Base-by-base conservation (phyloP, 2,797 vertebrate species). In the Morus bassanus region DNA sequence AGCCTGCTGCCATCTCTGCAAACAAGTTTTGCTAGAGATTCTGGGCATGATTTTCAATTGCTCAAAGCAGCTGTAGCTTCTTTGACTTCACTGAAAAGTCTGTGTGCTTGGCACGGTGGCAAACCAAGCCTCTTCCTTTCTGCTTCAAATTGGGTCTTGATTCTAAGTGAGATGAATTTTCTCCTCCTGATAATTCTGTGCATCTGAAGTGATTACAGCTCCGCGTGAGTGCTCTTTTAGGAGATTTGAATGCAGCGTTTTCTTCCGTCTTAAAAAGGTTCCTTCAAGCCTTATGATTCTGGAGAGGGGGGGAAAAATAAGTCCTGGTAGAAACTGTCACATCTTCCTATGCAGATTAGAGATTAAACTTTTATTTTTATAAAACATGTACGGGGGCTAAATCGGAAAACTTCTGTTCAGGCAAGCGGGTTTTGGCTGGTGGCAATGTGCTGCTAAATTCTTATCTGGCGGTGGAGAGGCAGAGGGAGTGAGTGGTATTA, bases 171-270 rank as follows among this genome's bases (percentile, higher is more conserved):
- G 96, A 95, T 93, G 93, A 95, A 91, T 97, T 96, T 96, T 97
- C 96, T 96, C 77, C 96, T 97, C 84, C 96, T 74, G 95, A 96
- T 97, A 95, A 96, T 97, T 96, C 96, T 69, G 88, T 94, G 89
- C 95, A 92, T 96, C 95, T 97, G 96, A 97, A 97, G 96, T 97
- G 96, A 97, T 96, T 96, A 95, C 94, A 96, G 93, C 96, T 94
- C 96, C 11, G 78, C 50, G 22, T 95, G 95, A 96, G 96, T 94
- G 96, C 96, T 96, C 96, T 92, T 97, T 93, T 77, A 77, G 78
- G 90, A 96, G 88, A 96, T 96, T 92, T 93, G 81, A 95, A 95
- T 95, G 95, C 92, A 60, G 92, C 72, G 2, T 96, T 96, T 96
- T 94, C 94, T 97, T 97, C 96, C 75, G 67, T 92, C 96, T 96